Base-by-base conservation (phyloP, 2,113 vertebrate species). In the Ia io region DNA sequence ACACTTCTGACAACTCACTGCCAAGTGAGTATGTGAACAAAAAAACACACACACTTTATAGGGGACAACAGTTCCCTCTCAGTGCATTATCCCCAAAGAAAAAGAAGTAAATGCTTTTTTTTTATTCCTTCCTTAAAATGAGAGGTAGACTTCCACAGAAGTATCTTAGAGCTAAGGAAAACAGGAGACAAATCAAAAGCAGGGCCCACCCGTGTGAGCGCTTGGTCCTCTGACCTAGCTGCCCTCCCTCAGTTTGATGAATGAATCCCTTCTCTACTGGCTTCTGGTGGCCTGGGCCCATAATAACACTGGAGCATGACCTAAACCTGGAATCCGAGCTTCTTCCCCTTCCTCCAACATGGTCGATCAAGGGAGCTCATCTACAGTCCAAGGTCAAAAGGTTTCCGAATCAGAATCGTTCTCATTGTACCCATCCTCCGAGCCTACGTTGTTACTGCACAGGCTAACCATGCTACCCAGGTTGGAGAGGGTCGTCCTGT, bases 391-490 rank as follows among this genome's bases (percentile, higher is more conserved):
- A 95, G 97, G 97, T 99, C 99, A 99, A 98, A 99, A 99, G 0
- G 99, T 99, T 98, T 99, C 99, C 0, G 99, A 99, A 97, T 99
- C 99, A 0, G 99, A 99, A 98, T 99, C 99, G 35, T 99, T 99
- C 97, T 99, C 99, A n/a, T 99, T 99, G 96, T 98, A 98, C 97
- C 98, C 98, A 65, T 98, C 98, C 98, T 99, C 99, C 17, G 99
- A 97, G 97, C 96, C 98, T 97, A 98, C 63, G 83, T 98, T 96
- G 97, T 98, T 98, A 97, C 97, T 97, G 88, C 98, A 98, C 40
- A 98, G 98, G 96, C 98, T 98, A 97, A 97, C 98, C 97, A 98
- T 98, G 97, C 98, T 98, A 78, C 98, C 98, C 85, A 98, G 96
- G 87, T 97, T 97, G 98, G 99, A 98, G 97, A 98, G 98, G 35